Conservation (phyloP, 2,113 vertebrate genomes). For the Phocoena phocoena region DNA sequence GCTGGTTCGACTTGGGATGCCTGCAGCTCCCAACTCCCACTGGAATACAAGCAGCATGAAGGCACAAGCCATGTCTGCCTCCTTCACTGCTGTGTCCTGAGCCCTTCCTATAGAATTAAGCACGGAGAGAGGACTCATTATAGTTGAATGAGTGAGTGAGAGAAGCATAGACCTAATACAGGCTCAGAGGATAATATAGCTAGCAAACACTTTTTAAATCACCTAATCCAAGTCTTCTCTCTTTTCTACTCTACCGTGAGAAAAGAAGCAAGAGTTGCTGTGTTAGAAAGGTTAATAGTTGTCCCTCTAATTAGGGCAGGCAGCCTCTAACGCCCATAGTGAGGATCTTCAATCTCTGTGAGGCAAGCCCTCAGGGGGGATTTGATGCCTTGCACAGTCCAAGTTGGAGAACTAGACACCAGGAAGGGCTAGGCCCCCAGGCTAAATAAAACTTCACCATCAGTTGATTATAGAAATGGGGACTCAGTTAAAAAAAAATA, state of each 20-base stretch:
- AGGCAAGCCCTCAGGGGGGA: not conserved
- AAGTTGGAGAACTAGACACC: not conserved
- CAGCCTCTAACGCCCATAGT: fast-evolving
- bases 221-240: not conserved
- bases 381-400: not conserved
- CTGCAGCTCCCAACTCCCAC: not conserved
- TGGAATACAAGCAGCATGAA: not conserved
- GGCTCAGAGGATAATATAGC: not conserved
- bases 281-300: not conserved
- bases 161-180: not conserved
- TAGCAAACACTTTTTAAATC: not conserved
- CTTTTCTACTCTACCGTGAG: not conserved
- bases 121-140: not conserved
- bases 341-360: not conserved
- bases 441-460: not conserved
- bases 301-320: not conserved
- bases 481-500: not conserved
- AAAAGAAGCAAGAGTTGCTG: not conserved
- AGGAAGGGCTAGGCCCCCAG: not conserved
- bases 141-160: not conserved
- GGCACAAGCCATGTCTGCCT: not conserved
- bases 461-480: not conserved
- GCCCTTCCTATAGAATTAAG: not conserved
- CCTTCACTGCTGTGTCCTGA: not conserved
- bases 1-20: not conserved